These are phyloP conservation scores for Myrmecophaga tridactyla DNA, from an alignment of 2,113 vertebrate genomes.

Conservation along the genomic window DNA sequence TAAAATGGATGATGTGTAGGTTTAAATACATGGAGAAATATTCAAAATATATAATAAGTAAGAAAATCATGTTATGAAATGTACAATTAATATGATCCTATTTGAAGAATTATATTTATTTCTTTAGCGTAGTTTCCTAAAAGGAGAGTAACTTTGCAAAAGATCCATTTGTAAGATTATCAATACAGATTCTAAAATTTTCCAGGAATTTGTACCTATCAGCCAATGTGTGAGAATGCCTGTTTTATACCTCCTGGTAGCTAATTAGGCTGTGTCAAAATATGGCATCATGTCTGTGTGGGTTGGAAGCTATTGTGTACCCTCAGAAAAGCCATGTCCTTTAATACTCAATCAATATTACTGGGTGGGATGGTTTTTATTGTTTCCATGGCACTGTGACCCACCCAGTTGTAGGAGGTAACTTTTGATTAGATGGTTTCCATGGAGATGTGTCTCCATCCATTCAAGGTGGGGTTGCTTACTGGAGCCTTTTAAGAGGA, in stretches of 20 bases:
- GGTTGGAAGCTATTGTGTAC: no score
- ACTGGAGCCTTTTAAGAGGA: no score
- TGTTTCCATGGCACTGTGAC: no score
- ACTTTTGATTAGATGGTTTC: no score
- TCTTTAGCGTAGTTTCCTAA: constrained; percentile 15
- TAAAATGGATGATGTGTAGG: neutral
- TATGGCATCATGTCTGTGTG: neutral
- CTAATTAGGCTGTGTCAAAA: constrained; percentile 37
- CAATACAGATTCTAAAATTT: neutral
- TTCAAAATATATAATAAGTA: constrained; percentile 15
- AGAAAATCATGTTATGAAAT: constrained; percentile 17
- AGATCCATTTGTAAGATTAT: neutral
- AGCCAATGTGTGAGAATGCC: neutral
- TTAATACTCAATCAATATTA: no score
- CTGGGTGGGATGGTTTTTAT: no score
- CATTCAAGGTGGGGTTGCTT: no score
- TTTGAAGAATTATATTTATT: constrained; percentile 27
- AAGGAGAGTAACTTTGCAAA: constrained; percentile 2
- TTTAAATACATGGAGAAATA: neutral
- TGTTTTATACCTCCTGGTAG: neutral
- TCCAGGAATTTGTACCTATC: neutral
- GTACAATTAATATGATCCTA: neutral
- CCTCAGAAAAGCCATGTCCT: no score
- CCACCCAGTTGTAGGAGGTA: no score
- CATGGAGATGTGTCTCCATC: no score